Conservation (phyloP, 2,888 invertebrate genomes). For the Pecten maximus region DNA sequence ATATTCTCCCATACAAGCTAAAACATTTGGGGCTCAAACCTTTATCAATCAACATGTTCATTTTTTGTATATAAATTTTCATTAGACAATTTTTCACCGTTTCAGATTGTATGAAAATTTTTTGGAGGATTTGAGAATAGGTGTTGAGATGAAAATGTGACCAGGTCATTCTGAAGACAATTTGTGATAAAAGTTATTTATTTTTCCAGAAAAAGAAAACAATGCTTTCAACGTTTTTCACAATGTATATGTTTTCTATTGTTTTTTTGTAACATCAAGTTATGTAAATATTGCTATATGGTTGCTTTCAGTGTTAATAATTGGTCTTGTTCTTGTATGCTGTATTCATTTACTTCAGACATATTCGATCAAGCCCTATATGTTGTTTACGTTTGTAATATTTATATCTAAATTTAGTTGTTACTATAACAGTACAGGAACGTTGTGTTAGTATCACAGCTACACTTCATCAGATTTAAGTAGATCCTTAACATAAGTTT, state of each 20-base stretch:
- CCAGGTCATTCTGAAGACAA: slow-evolving; percentile 11
- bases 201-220: slow-evolving; percentile 28
- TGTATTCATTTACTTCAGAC: background rate
- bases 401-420: too few species aligned
- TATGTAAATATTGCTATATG: background rate
- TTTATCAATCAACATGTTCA: background rate
- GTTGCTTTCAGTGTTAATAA: background rate
- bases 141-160: background rate
- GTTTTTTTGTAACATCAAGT: background rate
- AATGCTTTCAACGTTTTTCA: background rate
- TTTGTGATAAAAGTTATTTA: slow-evolving; percentile 15
- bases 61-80: background rate
- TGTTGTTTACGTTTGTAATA: background rate
- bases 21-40: slow-evolving; percentile 15
- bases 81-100: background rate
- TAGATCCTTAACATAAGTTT: too few species aligned
- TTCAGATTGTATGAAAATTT: background rate
- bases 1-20: background rate
- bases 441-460: too few species aligned
- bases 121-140: background rate
- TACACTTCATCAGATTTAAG: too few species aligned
- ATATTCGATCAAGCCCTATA: background rate
- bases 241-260: background rate
- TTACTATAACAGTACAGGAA: too few species aligned
- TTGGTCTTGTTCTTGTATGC: background rate